Conservation (phyloP, 2,113 vertebrate genomes). For the Spermophilus dauricus region DNA sequence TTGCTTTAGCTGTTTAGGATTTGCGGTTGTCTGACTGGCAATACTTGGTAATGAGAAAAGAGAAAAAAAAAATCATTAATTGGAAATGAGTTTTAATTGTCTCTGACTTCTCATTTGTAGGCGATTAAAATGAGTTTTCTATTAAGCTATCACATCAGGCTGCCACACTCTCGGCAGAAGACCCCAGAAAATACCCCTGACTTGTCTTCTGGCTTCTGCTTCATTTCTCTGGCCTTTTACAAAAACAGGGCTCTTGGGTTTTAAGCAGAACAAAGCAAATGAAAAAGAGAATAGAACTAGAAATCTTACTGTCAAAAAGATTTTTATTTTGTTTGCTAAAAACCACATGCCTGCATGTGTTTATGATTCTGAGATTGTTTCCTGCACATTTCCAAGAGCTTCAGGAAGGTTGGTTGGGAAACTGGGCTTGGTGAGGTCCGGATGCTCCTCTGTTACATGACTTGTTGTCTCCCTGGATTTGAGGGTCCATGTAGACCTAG, state of each 20-base stretch:
- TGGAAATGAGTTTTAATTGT: constrained; percentile 83
- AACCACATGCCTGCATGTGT: background rate
- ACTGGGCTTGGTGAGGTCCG: constrained; percentile 5
- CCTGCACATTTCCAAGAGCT: constrained; percentile 1
- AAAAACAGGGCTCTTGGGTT: constrained; percentile 10
- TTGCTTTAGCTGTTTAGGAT: constrained; percentile 27
- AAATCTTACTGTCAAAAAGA: background rate
- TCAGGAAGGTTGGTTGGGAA: background rate
- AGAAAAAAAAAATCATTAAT: constrained; percentile 81
- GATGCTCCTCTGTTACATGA: background rate
- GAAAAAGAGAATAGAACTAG: background rate
- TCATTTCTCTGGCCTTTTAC: background rate
- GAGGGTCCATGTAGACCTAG: accelerated
- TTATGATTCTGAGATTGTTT: constrained; percentile 52
- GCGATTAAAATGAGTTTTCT: constrained; percentile 73
- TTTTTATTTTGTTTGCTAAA: constrained; percentile 4
- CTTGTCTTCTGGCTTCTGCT: background rate
- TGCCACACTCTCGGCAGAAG: background rate
- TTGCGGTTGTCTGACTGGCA: constrained; percentile 63
- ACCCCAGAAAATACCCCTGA: background rate
- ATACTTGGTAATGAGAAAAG: constrained; percentile 81
- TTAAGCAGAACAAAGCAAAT: constrained; percentile 37
- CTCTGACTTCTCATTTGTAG: constrained; percentile 80
- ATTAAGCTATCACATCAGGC: constrained; percentile 72
- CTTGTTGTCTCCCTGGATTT: background rate